Evolutionary conservation across 2,888 invertebrate genomes (phyloP).

Genomic region (Lysandra bellargus): DNA sequence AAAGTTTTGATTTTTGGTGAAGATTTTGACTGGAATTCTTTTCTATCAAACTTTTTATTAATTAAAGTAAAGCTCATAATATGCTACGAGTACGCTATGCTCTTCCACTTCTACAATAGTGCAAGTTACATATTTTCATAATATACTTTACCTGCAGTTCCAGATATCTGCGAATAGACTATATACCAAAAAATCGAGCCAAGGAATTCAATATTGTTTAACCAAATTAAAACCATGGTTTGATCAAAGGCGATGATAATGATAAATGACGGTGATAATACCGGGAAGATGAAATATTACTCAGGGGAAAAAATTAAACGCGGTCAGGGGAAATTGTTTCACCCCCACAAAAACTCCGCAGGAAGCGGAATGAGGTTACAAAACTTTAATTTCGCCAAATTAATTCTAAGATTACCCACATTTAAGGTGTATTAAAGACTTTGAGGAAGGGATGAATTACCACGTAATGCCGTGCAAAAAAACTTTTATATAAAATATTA

Average conservation of each 20-base stretch:
- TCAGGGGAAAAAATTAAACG: conserved; percentile 15
- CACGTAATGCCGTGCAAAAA: not conserved
- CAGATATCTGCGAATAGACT: too few species aligned
- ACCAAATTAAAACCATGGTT: not conserved
- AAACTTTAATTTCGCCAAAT: conserved; percentile 22
- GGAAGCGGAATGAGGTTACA: conserved; percentile 10
- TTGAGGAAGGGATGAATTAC: conserved; percentile 8
- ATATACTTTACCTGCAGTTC: too few species aligned
- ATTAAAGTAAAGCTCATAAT: too few species aligned
- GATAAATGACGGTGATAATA: conserved; percentile 9
- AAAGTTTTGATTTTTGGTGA: too few species aligned
- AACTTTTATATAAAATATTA: not conserved
- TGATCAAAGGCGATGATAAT: conserved; percentile 12
- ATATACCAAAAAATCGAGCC: too few species aligned
- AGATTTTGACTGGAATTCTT: too few species aligned
- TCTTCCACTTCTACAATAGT: too few species aligned
- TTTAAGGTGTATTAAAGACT: conserved; percentile 23
- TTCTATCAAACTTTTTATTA: too few species aligned
- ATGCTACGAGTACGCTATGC: too few species aligned
- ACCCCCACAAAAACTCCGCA: not conserved
- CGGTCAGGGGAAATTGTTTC: conserved; percentile 21
- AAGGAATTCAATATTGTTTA: not conserved
- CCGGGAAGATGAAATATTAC: conserved; percentile 12
- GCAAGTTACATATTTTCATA: too few species aligned
- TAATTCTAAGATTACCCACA: conserved; percentile 20